Base-by-base conservation (phyloP, 2,797 vertebrate genomes). In the Zalophus californianus region DNA sequence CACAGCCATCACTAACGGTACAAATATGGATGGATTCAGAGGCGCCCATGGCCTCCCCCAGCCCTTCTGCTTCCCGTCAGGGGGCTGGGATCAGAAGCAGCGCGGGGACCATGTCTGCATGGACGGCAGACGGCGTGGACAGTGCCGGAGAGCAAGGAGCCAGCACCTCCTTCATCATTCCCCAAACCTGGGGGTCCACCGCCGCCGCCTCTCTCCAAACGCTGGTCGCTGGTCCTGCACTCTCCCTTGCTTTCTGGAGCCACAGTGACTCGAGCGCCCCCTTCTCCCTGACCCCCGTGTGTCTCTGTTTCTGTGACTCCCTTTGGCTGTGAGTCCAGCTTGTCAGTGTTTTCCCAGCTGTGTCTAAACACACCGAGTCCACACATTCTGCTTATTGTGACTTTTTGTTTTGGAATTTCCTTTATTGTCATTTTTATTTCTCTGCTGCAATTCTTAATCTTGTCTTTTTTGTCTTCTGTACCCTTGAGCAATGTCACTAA, bases 51-150 rank as follows among this genome's bases (percentile, higher is more conserved):
- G 60, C 44, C 21, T 3, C 4, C 52, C 25, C 54, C 25, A 35
- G 10, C 8, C 35, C 54, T 58, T 27, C 35, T 0, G 4, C 27
- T 3, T 18, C 54, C 41, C 32, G 0, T 60, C 13, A 7, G 60
- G 32, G 29, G 35, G 29, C 29, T 5, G 44, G 29, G 29, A 8
- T 21, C 29, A 0, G 5, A 7, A 4, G 38, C 10, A 1, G 56
- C 2, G 21, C 3, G 10, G 5, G 56, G 44, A 5, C 21, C 41
- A 0, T 0, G 1, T 5, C 18, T 4, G 27, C 29, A 1, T 18
- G n/a, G 41, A 35, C 7, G 8, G 4, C 29, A 23, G 60, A 10
- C 0, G n/a, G 35, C 0, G 0, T 1, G 7, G 58, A 5, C 7
- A 4, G 20, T 16, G 44, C 13, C 7, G 1, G 18, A 21, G 32